Base-by-base conservation (phyloP, 2,113 vertebrate species). In the Cyprinus carpio region DNA sequence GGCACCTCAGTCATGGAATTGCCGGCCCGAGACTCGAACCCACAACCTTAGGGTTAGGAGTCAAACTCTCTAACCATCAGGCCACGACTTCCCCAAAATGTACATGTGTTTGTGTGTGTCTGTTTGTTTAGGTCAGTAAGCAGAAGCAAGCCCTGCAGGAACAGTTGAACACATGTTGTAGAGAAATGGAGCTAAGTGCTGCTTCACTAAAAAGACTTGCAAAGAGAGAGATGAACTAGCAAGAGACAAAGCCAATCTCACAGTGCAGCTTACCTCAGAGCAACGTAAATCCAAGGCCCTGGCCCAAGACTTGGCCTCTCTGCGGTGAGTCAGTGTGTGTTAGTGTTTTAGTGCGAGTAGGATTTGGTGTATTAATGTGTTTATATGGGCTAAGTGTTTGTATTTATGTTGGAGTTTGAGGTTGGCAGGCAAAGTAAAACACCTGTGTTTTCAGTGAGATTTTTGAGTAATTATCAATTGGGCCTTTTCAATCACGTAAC, bases 301-400 rank as follows among this genome's bases (percentile, higher is more conserved):
- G 25, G 89, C 91, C 25, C 93, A 95, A 86, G 95, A 96, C 86
- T 89, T 94, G 49, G 88, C 93, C 31, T 86, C 87, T 10, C 92
- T 97, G 87, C 96, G 96, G 97, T 97, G 69, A 29, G 83, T 60
- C 12, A 56, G 27, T 84, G 87, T 86, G 76, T 82, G 71, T 84
- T 64, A 75, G 76, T 54, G 60, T 87, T 75, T 85, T 74, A 56
- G 29, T 82, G 56, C 74, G 31, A 80, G 74, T 72, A 77, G 75
- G 77, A 60, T 84, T 80, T 83, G 16, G 49, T 43, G 40, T 72
- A 85, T 88, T 75, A 79, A 80, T 82, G 81, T 77, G 56, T 88
- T 75, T 79, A 80, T 82, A 81, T 77, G 56, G 80, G 75, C 83
- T 62, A 75, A 49, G 69, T 89, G 85, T 86, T 82, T 86, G 82